Base-by-base conservation (phyloP, 2,797 vertebrate genomes). In the Manis javanica region DNA sequence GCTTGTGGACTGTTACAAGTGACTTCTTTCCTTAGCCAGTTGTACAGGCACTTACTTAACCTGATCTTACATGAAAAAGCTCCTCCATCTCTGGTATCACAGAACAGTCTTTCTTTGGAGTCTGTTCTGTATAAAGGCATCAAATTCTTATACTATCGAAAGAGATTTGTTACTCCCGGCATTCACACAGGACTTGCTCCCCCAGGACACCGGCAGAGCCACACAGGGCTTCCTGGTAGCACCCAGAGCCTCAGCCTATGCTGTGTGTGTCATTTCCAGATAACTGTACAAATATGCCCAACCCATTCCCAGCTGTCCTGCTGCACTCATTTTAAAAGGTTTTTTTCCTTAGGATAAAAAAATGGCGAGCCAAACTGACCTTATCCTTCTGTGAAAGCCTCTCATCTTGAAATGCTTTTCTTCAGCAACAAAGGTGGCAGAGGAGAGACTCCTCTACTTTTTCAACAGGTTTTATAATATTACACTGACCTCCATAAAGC, bases 371-470 rank as follows among this genome's bases (percentile, higher is more conserved):
- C 59, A 75, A 64, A 90, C 94, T 63, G 34, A 86, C 71, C 77
- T 91, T 77, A 63, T 84, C 94, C 85, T 87, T 96, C 92, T 78
- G 93, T 64, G 87, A 96, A 95, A 94, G 84, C 92, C 84, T 96
- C 81, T 84, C 81, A 59, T 92, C 95, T 93, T 84, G 75, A 84
- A 93, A 91, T 46, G 53, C 59, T 91, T 93, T 93, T 91, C 96
- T 87, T 96, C 87, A 84, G 84, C 83, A 94, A 92, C 85, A 91
- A 86, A 94, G 55, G 77, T 18, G 11, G 61, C 11, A 51, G 77
- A 90, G 57, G 83, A 74, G 21, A 83, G 46, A 85, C 1, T 68
- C 89, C 90, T 83, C 31, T 79, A 37, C 59, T 77, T 39, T 78
- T 79, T 29, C 64, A 42, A 37, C 75, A 85, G 14, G n/a, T 59